A percentile compares a stretch with the other conserved stretches of the same genome.
Conservation (phyloP, 2,113 vertebrate genomes). For the Lonchura striata region DNA sequence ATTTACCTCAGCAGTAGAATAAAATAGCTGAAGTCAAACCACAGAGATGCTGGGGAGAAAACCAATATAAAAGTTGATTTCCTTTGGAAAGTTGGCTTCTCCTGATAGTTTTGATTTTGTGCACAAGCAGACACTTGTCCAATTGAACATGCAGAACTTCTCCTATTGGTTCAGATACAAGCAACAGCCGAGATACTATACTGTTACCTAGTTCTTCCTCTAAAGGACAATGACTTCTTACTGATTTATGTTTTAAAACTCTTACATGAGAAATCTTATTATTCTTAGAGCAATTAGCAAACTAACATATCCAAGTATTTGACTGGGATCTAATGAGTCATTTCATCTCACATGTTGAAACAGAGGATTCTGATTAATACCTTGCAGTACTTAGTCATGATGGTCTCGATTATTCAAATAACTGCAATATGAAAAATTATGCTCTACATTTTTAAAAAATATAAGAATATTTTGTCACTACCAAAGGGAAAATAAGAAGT, state of each 20-base stretch:
- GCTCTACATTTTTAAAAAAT: background rate
- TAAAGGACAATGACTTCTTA: background rate
- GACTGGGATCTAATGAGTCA: background rate
- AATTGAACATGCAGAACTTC: background rate
- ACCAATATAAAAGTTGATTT: background rate
- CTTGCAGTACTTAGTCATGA: background rate
- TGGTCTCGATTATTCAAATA: background rate
- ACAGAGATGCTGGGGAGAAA: background rate
- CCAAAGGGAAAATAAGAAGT: background rate
- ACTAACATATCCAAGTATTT: background rate
- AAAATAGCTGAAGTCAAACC: background rate
- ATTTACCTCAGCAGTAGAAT: background rate
- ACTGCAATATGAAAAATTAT: background rate
- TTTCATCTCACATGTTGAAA: background rate
- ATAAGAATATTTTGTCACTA: background rate
- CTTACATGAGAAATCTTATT: background rate
- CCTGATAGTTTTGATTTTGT: background rate
- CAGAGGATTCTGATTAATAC: background rate
- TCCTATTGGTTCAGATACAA: background rate
- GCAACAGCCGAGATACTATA: background rate
- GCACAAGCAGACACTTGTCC: background rate
- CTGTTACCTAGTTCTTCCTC: background rate
- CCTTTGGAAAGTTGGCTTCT: background rate
- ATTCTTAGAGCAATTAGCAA: background rate
- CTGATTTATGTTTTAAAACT: background rate